A percentile compares a stretch with the other conserved stretches of the same genome.
phyloP scores from a whole-genome alignment of 1,140 invertebrate species.

The Drosophila paulistorum region DNA sequence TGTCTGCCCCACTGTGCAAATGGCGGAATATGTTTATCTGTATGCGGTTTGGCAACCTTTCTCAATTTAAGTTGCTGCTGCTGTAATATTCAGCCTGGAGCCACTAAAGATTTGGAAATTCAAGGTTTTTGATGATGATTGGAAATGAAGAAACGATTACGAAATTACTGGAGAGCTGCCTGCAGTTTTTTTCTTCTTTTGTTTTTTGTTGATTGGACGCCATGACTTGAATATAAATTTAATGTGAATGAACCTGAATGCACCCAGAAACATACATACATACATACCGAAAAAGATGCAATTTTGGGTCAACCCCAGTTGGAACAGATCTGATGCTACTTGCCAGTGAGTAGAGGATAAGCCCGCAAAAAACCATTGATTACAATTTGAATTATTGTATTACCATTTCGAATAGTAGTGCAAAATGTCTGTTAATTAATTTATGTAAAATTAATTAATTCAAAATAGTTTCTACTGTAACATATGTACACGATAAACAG shows the following conservation, averaged over 20 bases:
- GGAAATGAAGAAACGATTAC: slow-evolving; percentile 3
- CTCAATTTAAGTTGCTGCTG: slow-evolving; percentile 29
- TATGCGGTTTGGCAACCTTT: slow-evolving; percentile 31
- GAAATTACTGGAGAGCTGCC: slow-evolving; percentile 7
- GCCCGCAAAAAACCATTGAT: background rate
- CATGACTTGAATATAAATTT: slow-evolving; percentile 5
- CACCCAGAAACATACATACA: background rate
- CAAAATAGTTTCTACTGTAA: no score
- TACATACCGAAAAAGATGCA: background rate
- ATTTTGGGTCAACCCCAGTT: background rate
- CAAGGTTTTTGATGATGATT: slow-evolving; percentile 70
- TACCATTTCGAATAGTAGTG: no score
- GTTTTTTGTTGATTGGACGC: background rate
- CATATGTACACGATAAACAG: no score
- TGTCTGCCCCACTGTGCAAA: slow-evolving; percentile 38
- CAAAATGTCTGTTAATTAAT: no score
- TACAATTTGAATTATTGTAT: no score
- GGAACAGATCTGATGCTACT: background rate
- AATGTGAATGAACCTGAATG: slow-evolving; percentile 2
- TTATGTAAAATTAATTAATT: no score
- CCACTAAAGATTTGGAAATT: slow-evolving; percentile 71
- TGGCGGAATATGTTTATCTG: slow-evolving; percentile 26
- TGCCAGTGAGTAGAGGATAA: no score
- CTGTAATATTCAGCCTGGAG: slow-evolving; percentile 60
- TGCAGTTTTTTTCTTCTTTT: background rate